These are phyloP conservation scores for Trichogramma evanescens DNA, from an alignment of 2,888 invertebrate species.

Conservation along the genomic window DNA sequence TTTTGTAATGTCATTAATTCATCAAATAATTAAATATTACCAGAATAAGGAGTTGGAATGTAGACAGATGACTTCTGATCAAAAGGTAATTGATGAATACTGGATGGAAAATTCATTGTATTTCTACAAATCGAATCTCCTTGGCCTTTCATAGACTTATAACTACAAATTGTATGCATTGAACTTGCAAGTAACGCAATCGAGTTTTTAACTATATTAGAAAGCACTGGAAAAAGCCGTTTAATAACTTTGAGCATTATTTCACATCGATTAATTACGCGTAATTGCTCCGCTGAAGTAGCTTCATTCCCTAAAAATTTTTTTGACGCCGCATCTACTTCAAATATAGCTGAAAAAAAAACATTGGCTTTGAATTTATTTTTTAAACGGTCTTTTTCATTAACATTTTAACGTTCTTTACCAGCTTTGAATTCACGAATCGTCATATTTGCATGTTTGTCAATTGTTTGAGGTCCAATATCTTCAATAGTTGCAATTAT, in stretches of 20 bases:
- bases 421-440: conserved; percentile 43
- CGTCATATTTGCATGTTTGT: conserved; percentile 39
- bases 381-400: not conserved
- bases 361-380: not conserved
- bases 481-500: conserved; percentile 38
- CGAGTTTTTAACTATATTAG: conserved; percentile 36
- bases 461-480: conserved; percentile 39
- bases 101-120: conserved; percentile 30
- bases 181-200: conserved; percentile 12
- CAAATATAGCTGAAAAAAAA: conserved; percentile 36
- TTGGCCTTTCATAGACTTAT: conserved; percentile 29
- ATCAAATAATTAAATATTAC: conserved; percentile 21
- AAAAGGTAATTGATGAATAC: conserved; percentile 27
- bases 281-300: conserved; percentile 40
- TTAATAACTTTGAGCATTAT: conserved; percentile 40
- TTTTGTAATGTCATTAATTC: not conserved
- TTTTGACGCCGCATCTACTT: conserved; percentile 39
- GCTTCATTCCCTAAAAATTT: conserved; percentile 34
- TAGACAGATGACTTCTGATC: conserved; percentile 33
- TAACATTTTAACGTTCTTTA: conserved; percentile 20
- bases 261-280: conserved; percentile 44
- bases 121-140: conserved; percentile 30
- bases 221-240: conserved; percentile 38
- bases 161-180: conserved; percentile 27
- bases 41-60: conserved; percentile 44